These are phyloP conservation scores for Argyra leucocephala DNA, from an alignment of 2,888 invertebrate genomes.

Conservation along the genomic window DNA sequence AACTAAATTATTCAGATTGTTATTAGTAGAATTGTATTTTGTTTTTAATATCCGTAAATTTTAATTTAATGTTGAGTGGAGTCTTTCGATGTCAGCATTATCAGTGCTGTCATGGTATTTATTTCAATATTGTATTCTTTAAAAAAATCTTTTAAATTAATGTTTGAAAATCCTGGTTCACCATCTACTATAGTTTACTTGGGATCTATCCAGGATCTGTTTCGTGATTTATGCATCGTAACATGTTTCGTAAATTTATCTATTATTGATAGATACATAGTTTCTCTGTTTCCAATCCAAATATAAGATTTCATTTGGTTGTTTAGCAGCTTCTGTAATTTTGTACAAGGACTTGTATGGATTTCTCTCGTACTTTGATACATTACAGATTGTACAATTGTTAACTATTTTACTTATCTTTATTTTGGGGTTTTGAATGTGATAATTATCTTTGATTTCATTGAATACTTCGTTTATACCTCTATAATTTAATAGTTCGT, in stretches of 20 bases:
- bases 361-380: no score
- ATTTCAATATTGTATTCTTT: slow-evolving; percentile 14
- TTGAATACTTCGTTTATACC: no score
- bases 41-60: slow-evolving; percentile 16
- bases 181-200: slow-evolving; percentile 17
- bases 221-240: slow-evolving; percentile 14
- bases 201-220: slow-evolving; percentile 18
- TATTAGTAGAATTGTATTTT: not conserved
- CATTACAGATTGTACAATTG: no score
- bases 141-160: slow-evolving; percentile 12
- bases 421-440: no score
- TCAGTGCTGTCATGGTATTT: slow-evolving; percentile 16
- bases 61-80: slow-evolving; percentile 20
- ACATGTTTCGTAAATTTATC: slow-evolving; percentile 18
- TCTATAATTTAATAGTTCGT: no score
- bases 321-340: slow-evolving; percentile 12
- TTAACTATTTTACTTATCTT: no score
- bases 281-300: slow-evolving; percentile 14
- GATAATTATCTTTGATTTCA: no score
- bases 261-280: slow-evolving; percentile 17
- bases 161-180: slow-evolving; percentile 12
- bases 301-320: slow-evolving; percentile 16
- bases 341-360: slow-evolving; percentile 14
- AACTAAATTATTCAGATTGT: slow-evolving; percentile 14
- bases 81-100: slow-evolving; percentile 18